Evolutionary conservation across 2,888 invertebrate species (phyloP), one percentile per base, ranked within the genome.

Genomic region (Drosophila tripunctata): DNA sequence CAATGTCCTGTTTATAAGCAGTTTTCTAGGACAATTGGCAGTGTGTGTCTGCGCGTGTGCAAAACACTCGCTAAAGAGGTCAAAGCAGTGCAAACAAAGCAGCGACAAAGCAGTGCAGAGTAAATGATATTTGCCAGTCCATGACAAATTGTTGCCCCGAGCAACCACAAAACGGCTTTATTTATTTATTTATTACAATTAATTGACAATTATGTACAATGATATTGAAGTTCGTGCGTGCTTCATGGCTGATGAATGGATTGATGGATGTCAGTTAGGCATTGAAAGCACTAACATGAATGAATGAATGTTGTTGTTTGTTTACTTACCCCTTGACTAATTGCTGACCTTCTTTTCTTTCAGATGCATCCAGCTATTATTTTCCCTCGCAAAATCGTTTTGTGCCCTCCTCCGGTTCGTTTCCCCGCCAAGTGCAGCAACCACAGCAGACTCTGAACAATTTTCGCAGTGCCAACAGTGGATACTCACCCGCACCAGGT

Each of bases 311-410:
- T n/a, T n/a, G n/a, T n/a, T n/a, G n/a, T n/a, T n/a, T n/a, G n/a
- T n/a, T n/a, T n/a, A n/a, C n/a, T 14, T n/a, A 51, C 38, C 38
- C 38, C 36, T 78, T 84, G 61, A 69, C 69, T 74, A 62, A 68
- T 64, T 72, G 52, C 50, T 54, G 67, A 51, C 55, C 19, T 65
- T 24, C 69, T 74, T 67, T 45, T 65, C 69, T 89, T 91, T 35
- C 81, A 91, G 91, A 91, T 85, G 64, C 86, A 52, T 88, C 88
- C 63, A 80, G 81, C 74, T 91, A 89, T 71, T 91, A 89, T 65
- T 91, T 90, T 54, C 85, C 90, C 36, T 77, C 82, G 52, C 91
- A 90, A 83, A 89, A 88, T 66, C 90, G 91, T 24, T 91, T 91
- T 81, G 90, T 91, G 83, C 90, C 91, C 87, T 90, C 91, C 21